Base-by-base conservation (phyloP, 2,888 invertebrate species). In the Dusona sp. region DNA sequence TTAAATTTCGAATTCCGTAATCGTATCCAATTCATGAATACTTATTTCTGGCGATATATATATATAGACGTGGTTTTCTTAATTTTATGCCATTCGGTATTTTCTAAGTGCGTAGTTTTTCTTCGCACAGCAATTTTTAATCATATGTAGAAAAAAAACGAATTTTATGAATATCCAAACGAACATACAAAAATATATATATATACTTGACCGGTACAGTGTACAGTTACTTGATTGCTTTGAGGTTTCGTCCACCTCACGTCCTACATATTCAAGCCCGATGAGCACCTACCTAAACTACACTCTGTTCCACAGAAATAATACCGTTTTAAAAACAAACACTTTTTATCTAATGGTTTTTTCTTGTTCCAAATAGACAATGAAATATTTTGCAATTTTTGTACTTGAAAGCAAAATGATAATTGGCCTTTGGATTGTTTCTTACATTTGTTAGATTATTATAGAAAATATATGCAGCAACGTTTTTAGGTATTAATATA, bases 161-260 rank as follows among this genome's bases (percentile, higher is more conserved):
- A 29, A 61, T 6, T 61, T 13, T 29, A 16, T 16, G 29, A 13
- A 61, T 29, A 57, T 61, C 29, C 29, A 29, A 29, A 61, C 16
- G 61, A 61, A 61, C 25, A 25, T 25, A 61, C 16, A 61, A 4
- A 29, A 16, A 29, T 16, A 61, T 29, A 29, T 61, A 29, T 61
- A 57, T 6, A 57, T 61, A 61, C 61, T 61, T 61, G 61, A 61
- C 61, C 61, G 29, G 29, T 16, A 83, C 45, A 61, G 88, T 88
- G 81, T 91, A 91, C 90, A 91, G 91, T 92, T 91, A 91, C 88
- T 91, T 91, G 92, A 92, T 93, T 92, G 91, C 90, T 90, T 90
- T 89, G 90, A 90, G 88, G 89, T 90, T 89, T 84, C 80, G 74
- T 87, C 83, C 88, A 89, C 87, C 88, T 87, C 79, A 83, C 83